Conservation (phyloP, 2,797 vertebrate species). For the Darevskia mixta region DNA sequence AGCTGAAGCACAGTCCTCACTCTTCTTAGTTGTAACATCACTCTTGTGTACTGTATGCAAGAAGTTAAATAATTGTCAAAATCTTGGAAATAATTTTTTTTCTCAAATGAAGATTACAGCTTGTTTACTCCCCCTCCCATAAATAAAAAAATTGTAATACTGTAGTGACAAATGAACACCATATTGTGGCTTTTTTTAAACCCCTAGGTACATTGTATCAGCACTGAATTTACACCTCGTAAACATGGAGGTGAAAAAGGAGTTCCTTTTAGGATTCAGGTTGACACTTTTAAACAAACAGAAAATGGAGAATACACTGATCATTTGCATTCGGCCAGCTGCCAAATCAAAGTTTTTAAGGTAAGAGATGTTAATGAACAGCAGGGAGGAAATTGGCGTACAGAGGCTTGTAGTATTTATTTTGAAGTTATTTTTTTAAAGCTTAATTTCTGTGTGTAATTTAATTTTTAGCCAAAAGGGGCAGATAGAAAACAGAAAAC, state of each 20-base stretch:
- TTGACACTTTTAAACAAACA: slow-evolving; percentile 86
- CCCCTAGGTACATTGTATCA: slow-evolving; percentile 85
- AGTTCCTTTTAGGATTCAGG: slow-evolving; percentile 86
- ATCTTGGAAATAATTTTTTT: neutral
- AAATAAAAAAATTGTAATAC: accelerated
- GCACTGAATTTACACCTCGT: slow-evolving; percentile 86
- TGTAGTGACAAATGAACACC: neutral
- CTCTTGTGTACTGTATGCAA: slow-evolving; percentile 30
- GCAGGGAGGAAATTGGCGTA: neutral
- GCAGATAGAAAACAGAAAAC: slow-evolving; percentile 89
- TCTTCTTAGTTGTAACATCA: neutral
- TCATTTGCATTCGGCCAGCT: slow-evolving; percentile 97
- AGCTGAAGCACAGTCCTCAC: neutral
- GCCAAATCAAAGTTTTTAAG: slow-evolving; percentile 99
- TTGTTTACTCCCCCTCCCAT: neutral
- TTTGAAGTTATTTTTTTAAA: slow-evolving; percentile 6
- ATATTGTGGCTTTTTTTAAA: slow-evolving; percentile 23
- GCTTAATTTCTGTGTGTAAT: slow-evolving; percentile 37
- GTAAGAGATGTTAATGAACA: slow-evolving; percentile 72
- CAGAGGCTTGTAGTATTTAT: neutral
- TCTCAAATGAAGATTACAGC: neutral
- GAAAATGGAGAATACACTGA: slow-evolving; percentile 90
- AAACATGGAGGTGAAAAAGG: slow-evolving; percentile 87
- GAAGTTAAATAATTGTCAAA: neutral
- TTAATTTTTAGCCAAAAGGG: slow-evolving; percentile 84